Evolutionary conservation across 30 jellyfish, hydroid and myxozoan genomes (phyloP).

Genomic region (Pseudorhiza aurosa): DNA sequence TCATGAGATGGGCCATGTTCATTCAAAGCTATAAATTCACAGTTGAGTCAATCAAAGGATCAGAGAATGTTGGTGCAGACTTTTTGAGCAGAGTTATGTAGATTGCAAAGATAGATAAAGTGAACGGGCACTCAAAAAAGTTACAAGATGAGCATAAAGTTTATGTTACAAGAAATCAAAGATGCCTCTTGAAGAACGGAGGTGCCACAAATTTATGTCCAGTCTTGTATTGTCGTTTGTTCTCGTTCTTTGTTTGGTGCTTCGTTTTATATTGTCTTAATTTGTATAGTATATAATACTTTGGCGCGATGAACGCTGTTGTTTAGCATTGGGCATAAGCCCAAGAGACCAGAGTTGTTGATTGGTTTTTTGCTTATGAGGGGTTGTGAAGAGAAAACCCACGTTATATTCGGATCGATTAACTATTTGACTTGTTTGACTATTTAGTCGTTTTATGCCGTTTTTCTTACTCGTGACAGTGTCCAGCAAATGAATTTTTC

Average conservation of each 20-base stretch:
- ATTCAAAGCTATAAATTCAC: background rate
- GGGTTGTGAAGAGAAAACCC: too few relatives aligned
- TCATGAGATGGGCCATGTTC: too few relatives aligned
- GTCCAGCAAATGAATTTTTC: too few relatives aligned
- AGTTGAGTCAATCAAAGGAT: too few relatives aligned
- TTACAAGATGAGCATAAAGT: constrained; percentile 32
- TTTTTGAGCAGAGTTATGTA: constrained; percentile 36
- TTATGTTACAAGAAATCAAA: constrained; percentile 27
- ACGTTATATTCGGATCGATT: too few relatives aligned
- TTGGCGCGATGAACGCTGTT: constrained; percentile 2
- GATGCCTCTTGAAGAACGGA: constrained; percentile 55
- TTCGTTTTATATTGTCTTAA: constrained; percentile 4
- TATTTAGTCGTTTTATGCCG: too few relatives aligned
- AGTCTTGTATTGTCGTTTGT: constrained; percentile 11
- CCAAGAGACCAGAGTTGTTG: too few relatives aligned
- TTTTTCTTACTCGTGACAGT: too few relatives aligned
- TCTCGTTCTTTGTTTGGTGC: constrained; percentile 9
- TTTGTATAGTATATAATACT: constrained; percentile 12
- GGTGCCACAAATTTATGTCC: constrained; percentile 38
- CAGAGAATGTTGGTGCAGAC: too few relatives aligned
- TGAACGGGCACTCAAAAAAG: constrained; percentile 30
- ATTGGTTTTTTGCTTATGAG: too few relatives aligned
- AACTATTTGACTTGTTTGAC: too few relatives aligned
- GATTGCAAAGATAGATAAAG: background rate
- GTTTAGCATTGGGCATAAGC: background rate